Evolutionary conservation across 2,797 vertebrate genomes (phyloP).

Genomic region (Mareca penelope): DNA sequence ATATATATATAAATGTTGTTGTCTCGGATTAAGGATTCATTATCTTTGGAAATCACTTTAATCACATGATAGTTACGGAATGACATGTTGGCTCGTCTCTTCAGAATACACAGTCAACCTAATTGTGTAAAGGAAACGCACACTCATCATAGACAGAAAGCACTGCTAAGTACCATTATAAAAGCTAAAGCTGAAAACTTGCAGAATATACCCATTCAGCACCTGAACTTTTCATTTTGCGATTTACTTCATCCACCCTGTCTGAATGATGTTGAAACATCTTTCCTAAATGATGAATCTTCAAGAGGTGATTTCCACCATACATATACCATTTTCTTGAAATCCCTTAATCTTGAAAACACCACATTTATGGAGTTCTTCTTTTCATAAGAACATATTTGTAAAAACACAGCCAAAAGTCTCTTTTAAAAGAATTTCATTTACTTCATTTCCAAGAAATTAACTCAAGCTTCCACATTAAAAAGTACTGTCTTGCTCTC

Average conservation of each 20-base stretch:
- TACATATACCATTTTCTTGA: background rate
- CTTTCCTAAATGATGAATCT: background rate
- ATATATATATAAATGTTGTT: background rate
- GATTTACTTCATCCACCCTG: background rate
- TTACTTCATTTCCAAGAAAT: background rate
- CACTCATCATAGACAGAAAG: background rate
- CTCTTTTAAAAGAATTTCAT: background rate
- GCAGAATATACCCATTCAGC: background rate
- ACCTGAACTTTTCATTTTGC: background rate
- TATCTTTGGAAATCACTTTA: background rate
- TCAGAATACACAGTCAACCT: background rate
- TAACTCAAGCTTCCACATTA: background rate
- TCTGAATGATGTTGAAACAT: background rate
- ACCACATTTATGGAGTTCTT: background rate
- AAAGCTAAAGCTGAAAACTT: background rate
- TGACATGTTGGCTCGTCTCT: background rate
- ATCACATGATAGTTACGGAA: background rate
- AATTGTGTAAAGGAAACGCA: background rate
- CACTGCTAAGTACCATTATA: background rate
- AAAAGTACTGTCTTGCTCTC: background rate
- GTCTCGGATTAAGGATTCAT: background rate
- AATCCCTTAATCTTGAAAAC: too few relatives aligned
- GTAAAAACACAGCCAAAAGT: background rate
- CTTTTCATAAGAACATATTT: background rate
- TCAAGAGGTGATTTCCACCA: background rate